Conservation (phyloP, 2,888 invertebrate genomes). For the Proisotoma minuta region DNA sequence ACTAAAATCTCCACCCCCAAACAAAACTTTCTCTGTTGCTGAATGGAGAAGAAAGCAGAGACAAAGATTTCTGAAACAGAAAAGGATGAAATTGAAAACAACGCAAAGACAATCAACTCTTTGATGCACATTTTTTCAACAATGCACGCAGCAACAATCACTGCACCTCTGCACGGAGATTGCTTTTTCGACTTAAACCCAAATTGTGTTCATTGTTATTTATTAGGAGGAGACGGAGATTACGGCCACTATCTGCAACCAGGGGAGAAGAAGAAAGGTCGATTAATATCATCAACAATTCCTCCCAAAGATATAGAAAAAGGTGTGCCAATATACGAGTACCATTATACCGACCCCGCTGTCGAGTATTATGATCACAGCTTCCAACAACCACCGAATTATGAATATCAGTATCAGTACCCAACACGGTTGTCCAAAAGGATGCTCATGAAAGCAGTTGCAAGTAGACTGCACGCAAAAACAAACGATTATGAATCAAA, state of each 20-base stretch:
- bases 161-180: background rate
- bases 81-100: background rate
- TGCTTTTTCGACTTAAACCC: no score
- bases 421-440: background rate
- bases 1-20: slow-evolving; percentile 2
- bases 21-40: background rate
- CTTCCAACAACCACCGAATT: background rate
- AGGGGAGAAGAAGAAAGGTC: no score
- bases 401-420: background rate
- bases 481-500: background rate
- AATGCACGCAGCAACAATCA: background rate
- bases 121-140: background rate
- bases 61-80: background rate
- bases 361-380: no score
- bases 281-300: no score
- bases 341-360: background rate
- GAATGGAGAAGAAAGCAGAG: slow-evolving; percentile 1
- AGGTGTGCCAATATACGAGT: background rate
- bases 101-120: background rate
- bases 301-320: background rate
- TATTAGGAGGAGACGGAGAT: background rate
- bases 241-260: no score
- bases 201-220: no score
- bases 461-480: slow-evolving; percentile 1
- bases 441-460: slow-evolving; percentile 13